phyloP scores from a whole-genome alignment of 2,888 invertebrate species.

The Caenorhabditis zanzibari region DNA sequence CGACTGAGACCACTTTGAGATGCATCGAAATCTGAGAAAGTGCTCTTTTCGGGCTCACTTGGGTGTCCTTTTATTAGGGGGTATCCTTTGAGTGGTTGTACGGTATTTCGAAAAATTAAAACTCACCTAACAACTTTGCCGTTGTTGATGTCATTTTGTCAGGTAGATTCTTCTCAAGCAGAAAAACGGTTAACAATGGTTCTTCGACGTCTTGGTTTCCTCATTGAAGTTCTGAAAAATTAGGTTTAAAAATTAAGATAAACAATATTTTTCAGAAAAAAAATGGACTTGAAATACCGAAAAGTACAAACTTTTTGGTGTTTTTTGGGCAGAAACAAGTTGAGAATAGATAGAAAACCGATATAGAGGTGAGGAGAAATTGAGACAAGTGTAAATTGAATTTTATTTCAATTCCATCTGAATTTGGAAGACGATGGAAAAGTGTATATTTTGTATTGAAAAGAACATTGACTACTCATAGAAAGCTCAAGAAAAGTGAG shows the following conservation, averaged over 20 bases:
- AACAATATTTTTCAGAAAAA: background rate
- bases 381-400: conserved; percentile 35
- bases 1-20: too few species aligned
- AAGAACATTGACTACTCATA: conserved; percentile 23
- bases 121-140: conserved; percentile 55
- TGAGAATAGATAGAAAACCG: background rate
- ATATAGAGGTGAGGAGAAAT: conserved; percentile 4
- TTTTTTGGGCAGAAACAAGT: background rate
- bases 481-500: conserved; percentile 12
- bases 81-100: too few species aligned
- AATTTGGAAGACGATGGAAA: conserved; percentile 4
- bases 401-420: conserved; percentile 27
- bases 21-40: too few species aligned
- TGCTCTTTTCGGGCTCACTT: too few species aligned
- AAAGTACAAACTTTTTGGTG: background rate
- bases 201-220: conserved; percentile 23
- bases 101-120: too few species aligned
- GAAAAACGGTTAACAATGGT: conserved; percentile 11
- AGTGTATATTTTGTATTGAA: conserved; percentile 10
- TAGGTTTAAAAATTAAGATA: background rate
- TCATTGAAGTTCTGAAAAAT: conserved; percentile 34
- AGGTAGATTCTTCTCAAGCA: background rate
- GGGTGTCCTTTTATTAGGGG: too few species aligned
- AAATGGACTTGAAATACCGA: background rate
- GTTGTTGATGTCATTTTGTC: conserved; percentile 53